These are phyloP conservation scores for Boulengeromyrus knoepffleri DNA, from an alignment of 2,113 vertebrate species.

Conservation along the genomic window DNA sequence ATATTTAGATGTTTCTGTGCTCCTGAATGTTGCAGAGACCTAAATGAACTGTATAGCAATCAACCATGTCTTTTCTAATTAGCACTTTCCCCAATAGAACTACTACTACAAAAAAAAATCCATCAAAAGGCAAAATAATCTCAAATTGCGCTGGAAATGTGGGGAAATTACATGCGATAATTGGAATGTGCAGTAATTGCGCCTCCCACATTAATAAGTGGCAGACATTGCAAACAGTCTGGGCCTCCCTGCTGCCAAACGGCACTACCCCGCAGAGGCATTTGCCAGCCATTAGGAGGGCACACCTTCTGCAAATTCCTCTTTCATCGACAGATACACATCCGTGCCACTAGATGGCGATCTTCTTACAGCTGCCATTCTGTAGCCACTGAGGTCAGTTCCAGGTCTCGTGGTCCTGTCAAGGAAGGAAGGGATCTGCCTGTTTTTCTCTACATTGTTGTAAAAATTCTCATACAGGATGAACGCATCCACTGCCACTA, in stretches of 20 bases:
- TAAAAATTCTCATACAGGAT: not conserved
- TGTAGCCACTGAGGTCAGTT: not conserved
- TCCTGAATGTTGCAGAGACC: not conserved
- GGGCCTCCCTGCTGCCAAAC: conserved; percentile 6
- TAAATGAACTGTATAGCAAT: not conserved
- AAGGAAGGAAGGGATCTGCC: not conserved
- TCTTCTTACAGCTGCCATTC: not conserved
- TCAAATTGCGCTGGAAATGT: conserved; percentile 13
- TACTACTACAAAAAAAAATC: conserved; percentile 21
- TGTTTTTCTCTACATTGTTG: not conserved
- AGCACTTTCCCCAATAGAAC: conserved; percentile 24
- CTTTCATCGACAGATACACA: not conserved
- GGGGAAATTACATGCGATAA: conserved; percentile 38
- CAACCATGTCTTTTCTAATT: conserved; percentile 25
- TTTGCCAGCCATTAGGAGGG: conserved; percentile 7
- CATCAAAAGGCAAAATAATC: conserved; percentile 25
- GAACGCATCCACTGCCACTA: not conserved
- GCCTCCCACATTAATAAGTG: conserved; percentile 46
- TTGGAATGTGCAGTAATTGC: conserved; percentile 37
- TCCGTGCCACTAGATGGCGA: conserved; percentile 7
- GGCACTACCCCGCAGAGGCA: not conserved
- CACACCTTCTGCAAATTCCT: not conserved
- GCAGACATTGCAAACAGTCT: conserved; percentile 33
- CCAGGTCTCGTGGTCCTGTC: not conserved
- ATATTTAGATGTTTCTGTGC: not conserved